These are phyloP conservation scores for Euspilapteryx auroguttella DNA, from an alignment of 2,888 invertebrate genomes.

Conservation along the genomic window DNA sequence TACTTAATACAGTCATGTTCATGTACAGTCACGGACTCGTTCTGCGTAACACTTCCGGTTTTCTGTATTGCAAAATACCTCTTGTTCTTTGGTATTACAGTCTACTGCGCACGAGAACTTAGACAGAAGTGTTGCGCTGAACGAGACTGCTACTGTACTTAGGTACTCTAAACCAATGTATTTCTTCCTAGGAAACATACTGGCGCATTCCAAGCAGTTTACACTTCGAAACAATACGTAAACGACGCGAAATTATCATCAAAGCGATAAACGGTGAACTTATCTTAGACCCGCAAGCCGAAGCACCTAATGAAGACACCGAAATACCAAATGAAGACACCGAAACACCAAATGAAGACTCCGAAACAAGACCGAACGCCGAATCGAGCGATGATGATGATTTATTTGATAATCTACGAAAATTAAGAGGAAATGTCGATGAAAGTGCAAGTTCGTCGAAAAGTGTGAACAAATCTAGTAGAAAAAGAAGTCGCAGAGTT, in stretches of 20 bases:
- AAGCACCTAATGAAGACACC: constrained; percentile 7
- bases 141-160: too few species aligned
- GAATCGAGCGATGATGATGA: constrained; percentile 41
- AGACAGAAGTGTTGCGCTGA: too few species aligned
- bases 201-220: constrained; percentile 82
- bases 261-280: constrained; percentile 58
- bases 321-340: too few species aligned
- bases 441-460: constrained; percentile 10
- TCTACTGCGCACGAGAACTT: too few species aligned
- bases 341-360: constrained; percentile 6
- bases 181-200: constrained; percentile 68
- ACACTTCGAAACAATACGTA: constrained; percentile 53
- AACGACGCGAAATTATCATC: constrained; percentile 55
- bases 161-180: constrained; percentile 10
- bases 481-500: constrained; percentile 30
- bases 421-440: constrained; percentile 22
- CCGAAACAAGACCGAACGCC: constrained; percentile 2
- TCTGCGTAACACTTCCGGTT: too few species aligned
- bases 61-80: too few species aligned
- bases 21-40: too few species aligned
- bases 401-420: constrained; percentile 39
- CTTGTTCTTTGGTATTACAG: too few species aligned
- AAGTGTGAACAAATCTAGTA: neutral
- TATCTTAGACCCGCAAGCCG: constrained; percentile 17
- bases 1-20: neutral